Evolutionary conservation across 2,888 invertebrate genomes (phyloP), one percentile per base, ranked within the genome.

Genomic region (Torymus aiolomorphi): DNA sequence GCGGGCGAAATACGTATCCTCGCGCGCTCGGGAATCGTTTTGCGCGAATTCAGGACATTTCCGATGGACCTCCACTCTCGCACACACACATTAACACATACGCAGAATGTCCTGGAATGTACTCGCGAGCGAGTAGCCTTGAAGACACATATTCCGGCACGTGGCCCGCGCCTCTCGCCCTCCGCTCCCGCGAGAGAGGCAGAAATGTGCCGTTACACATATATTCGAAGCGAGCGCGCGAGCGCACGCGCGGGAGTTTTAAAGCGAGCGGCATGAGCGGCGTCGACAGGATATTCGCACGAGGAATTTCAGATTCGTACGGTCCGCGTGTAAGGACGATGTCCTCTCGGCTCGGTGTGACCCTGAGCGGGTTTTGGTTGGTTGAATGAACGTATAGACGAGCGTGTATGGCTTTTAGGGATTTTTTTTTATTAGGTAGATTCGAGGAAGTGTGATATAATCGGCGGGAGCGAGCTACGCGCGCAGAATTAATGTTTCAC

Each of bases 191-290:
- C 52, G 57, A 42, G 3, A 54, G 18, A 54, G 56, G 79, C 56
- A 66, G 65, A 69, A 74, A 80, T 80, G 80, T 80, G 80, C 80
- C 80, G 80, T 80, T 80, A 80, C 76, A 66, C 70, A 73, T 59
- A 73, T 73, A 80, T 67, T 76, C 66, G 71, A 57, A 18, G 69
- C 24, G 57, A 31, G 57, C 20, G 56, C 20, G 20, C 54, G 42
- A 13, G 24, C 18, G n/a, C 14, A 18, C 14, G 14, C 24, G 31
- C n/a, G 59, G 13, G 49, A 65, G 42, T 42, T 42, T 42, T 42
- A 62, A n/a, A 24, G n/a, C 20, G 61, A 2, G n/a, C 18, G 11
- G 56, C 12, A n/a, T n/a, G n/a, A n/a, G n/a, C n/a, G n/a, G n/a
- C n/a, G n/a, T n/a, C 0, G 51, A 16, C 31, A 14, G 54, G 61